Conservation (phyloP, 1,140 invertebrate species). For the Bombus impatiens region DNA sequence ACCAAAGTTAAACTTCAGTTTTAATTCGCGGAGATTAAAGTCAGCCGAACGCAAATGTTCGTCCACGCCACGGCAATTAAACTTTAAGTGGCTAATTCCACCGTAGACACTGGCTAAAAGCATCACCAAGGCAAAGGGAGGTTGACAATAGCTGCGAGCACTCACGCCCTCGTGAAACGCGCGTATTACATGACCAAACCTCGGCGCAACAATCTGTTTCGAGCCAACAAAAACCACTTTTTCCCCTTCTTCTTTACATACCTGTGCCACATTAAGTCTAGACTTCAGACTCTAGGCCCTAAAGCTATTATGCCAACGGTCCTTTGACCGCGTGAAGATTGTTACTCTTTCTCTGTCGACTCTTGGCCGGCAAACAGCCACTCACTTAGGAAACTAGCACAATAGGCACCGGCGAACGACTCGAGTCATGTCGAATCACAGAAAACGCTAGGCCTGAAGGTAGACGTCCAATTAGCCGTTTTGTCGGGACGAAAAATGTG, state of each 20-base stretch:
- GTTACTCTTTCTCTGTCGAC: background rate
- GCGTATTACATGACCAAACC: background rate
- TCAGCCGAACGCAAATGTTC: background rate
- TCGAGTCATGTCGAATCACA: background rate
- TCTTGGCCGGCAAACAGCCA: background rate
- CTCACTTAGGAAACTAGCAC: background rate
- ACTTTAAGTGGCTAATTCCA: background rate
- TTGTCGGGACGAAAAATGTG: background rate
- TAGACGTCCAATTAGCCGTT: constrained; percentile 4
- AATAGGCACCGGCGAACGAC: background rate
- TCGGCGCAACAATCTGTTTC: background rate
- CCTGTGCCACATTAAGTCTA: background rate
- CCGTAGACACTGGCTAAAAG: background rate
- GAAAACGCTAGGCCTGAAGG: background rate
- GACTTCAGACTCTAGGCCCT: background rate
- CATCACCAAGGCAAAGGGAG: background rate
- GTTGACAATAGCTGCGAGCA: background rate
- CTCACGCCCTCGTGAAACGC: background rate
- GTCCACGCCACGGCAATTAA: background rate
- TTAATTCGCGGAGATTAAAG: background rate
- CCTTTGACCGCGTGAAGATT: constrained; percentile 5
- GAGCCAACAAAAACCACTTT: background rate
- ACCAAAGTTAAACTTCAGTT: background rate
- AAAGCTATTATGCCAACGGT: background rate
- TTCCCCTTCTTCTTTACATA: background rate